Evolutionary conservation across 2,113 vertebrate species (phyloP).

Genomic region (Laticauda laticaudata): DNA sequence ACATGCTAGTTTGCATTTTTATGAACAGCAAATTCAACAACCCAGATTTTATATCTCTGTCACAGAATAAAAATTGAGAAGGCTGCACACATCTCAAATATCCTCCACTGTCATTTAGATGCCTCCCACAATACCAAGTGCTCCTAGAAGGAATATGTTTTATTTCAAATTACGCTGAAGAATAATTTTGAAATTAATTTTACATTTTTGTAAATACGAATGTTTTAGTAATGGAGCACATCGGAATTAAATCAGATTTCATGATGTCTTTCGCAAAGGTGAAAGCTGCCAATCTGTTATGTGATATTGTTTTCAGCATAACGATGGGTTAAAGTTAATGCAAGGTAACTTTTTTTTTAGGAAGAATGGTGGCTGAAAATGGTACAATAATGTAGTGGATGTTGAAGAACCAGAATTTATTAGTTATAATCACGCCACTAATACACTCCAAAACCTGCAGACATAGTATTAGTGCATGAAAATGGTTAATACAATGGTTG

Average conservation of each 20-base stretch:
- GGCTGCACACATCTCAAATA: slow-evolving; percentile 37
- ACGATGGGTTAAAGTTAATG: background rate
- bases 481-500: background rate
- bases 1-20: slow-evolving; percentile 69
- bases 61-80: slow-evolving; percentile 50
- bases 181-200: background rate
- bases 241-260: background rate
- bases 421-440: background rate
- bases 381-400: background rate
- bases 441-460: background rate
- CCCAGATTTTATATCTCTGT: slow-evolving; percentile 54
- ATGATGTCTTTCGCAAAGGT: background rate
- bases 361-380: background rate
- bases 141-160: slow-evolving; percentile 54
- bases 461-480: background rate
- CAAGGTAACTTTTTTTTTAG: background rate
- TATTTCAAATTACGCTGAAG: slow-evolving; percentile 30
- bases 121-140: background rate
- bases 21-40: slow-evolving; percentile 50
- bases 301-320: background rate
- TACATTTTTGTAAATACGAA: background rate
- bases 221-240: background rate
- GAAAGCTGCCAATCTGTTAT: background rate
- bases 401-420: background rate
- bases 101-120: slow-evolving; percentile 39